These are phyloP conservation scores for Neria commutata DNA, from an alignment of 2,888 invertebrate species.

Conservation along the genomic window DNA sequence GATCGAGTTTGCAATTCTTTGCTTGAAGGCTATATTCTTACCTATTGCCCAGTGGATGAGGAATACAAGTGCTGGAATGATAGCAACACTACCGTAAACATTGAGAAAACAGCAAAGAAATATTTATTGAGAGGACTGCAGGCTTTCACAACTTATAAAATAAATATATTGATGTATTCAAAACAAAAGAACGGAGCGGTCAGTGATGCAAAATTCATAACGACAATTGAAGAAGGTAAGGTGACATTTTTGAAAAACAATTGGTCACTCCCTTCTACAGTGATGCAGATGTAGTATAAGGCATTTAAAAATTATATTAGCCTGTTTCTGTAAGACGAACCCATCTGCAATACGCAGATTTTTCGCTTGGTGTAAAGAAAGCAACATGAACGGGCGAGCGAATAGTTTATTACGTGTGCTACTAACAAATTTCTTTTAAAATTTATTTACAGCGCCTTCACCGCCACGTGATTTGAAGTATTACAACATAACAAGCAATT, in stretches of 20 bases:
- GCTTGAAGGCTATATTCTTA: conserved; percentile 74
- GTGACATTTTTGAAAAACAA: conserved; percentile 40
- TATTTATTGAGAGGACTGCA: conserved; percentile 68
- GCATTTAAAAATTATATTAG: no score
- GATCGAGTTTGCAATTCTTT: conserved; percentile 76
- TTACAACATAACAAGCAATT: conserved; percentile 66
- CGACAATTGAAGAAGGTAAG: conserved; percentile 72
- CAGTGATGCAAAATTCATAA: conserved; percentile 66
- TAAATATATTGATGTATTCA: conserved; percentile 70
- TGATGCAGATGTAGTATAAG: no score
- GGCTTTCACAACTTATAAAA: conserved; percentile 76
- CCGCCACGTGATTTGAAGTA: conserved; percentile 65
- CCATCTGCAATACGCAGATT: no score
- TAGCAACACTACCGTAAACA: conserved; percentile 37
- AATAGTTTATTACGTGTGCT: neutral
- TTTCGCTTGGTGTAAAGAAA: no score
- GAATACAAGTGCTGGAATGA: conserved; percentile 4
- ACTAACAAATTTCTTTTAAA: neutral
- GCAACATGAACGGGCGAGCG: no score
- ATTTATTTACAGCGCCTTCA: conserved; percentile 61
- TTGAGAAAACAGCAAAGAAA: conserved; percentile 43
- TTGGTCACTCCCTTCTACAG: no score
- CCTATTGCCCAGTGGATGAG: conserved; percentile 72
- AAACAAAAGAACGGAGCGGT: conserved; percentile 65
- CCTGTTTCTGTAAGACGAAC: no score